These are phyloP conservation scores for Siphlonurus alternatus DNA, from an alignment of 2,888 invertebrate genomes.

Conservation along the genomic window DNA sequence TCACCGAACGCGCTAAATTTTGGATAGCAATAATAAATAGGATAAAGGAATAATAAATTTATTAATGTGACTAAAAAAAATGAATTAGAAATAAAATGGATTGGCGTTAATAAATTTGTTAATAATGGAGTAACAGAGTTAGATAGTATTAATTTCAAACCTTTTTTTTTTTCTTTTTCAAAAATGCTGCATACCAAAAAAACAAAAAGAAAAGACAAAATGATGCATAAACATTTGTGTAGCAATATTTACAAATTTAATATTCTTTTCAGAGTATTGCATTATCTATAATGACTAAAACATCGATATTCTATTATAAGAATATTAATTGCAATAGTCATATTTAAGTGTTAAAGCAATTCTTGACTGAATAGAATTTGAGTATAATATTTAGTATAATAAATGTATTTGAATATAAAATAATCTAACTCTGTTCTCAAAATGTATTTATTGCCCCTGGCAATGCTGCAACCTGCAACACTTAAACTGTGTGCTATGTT, in stretches of 20 bases:
- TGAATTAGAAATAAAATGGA: slow-evolving; percentile 1
- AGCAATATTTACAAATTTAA: neutral
- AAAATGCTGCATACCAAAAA: neutral
- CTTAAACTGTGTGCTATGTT: no score
- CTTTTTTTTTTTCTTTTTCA: neutral
- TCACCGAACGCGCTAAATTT: neutral
- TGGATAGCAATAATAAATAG: neutral
- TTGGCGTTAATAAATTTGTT: neutral
- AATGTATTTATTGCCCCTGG: no score
- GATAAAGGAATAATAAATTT: neutral
- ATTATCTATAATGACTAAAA: no score
- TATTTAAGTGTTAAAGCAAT: no score
- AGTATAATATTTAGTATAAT: no score
- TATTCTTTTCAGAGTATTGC: no score
- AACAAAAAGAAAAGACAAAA: neutral
- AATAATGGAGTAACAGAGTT: slow-evolving; percentile 3
- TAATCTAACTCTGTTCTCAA: no score
- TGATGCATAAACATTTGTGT: neutral
- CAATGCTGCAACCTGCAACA: no score
- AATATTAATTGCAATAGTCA: no score
- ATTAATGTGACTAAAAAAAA: neutral
- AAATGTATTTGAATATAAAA: no score
- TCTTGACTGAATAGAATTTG: no score
- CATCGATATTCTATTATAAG: no score
- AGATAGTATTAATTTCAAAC: neutral